Evolutionary conservation across 1,140 invertebrate genomes (phyloP).

Genomic region (Ganaspis sp.): DNA sequence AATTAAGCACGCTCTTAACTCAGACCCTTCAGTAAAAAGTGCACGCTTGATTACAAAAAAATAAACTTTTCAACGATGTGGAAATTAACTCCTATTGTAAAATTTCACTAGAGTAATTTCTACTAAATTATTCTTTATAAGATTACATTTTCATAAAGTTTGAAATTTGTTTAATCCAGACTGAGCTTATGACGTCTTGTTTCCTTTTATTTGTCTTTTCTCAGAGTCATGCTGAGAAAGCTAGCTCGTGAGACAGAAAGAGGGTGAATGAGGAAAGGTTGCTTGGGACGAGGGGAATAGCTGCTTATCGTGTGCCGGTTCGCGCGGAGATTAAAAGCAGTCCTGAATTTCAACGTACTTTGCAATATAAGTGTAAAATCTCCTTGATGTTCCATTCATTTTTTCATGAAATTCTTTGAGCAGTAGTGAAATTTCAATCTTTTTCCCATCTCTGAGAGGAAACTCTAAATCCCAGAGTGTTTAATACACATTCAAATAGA

Average conservation of each 20-base stretch:
- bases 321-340: conserved; percentile 22
- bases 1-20: no score
- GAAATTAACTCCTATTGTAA: no score
- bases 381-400: conserved; percentile 14
- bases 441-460: not conserved
- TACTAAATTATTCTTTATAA: not conserved
- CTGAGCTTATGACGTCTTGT: conserved; percentile 16
- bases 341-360: conserved; percentile 7
- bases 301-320: conserved; percentile 21
- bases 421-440: conserved; percentile 1
- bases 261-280: conserved; percentile 22
- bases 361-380: conserved; percentile 20
- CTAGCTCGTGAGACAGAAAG: conserved; percentile 28
- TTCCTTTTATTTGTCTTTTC: conserved; percentile 25
- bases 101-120: no score
- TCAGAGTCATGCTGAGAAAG: conserved; percentile 5
- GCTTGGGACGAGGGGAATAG: conserved; percentile 22
- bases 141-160: conserved; percentile 22
- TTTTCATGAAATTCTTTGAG: not conserved
- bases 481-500: not conserved
- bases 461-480: not conserved
- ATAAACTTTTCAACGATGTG: no score
- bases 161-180: conserved; percentile 12
- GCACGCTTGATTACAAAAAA: no score
- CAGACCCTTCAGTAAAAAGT: no score